Evolutionary conservation across 2,797 vertebrate species (phyloP).

Genomic region (Lagorchestes hirsutus): DNA sequence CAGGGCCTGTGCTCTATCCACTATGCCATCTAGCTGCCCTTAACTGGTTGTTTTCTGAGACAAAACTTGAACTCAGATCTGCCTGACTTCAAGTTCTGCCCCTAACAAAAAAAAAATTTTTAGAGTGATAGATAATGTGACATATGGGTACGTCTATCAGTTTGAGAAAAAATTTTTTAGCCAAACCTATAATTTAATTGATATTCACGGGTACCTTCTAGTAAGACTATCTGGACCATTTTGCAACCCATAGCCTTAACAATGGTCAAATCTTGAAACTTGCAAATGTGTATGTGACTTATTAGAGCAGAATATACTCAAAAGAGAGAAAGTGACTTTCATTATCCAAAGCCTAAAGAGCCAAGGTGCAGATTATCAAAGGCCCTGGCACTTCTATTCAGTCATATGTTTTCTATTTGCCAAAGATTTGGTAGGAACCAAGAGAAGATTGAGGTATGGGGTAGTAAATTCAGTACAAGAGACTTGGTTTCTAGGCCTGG

Average conservation of each 20-base stretch:
- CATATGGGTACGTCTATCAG: not conserved
- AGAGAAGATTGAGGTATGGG: not conserved
- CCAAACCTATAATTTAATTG: not conserved
- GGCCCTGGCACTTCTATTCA: not conserved
- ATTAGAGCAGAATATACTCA: not conserved
- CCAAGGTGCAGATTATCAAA: not conserved
- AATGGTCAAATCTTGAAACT: not conserved
- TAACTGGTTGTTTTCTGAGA: not conserved
- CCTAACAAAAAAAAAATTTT: not conserved
- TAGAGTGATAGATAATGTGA: not conserved
- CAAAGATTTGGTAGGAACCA: not conserved
- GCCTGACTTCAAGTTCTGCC: not conserved
- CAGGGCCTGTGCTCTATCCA: not conserved
- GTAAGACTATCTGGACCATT: no score
- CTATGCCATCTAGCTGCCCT: not conserved
- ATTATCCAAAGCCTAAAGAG: not conserved
- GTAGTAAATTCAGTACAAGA: not conserved
- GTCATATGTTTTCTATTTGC: not conserved
- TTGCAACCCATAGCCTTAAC: not conserved
- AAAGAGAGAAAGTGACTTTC: not conserved
- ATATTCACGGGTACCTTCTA: not conserved
- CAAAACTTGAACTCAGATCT: not conserved
- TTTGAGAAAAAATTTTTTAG: not conserved
- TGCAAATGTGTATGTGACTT: not conserved
- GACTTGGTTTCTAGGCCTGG: not conserved